phyloP scores from a whole-genome alignment of 2,888 invertebrate genomes.

The Drosophila helvetica region DNA sequence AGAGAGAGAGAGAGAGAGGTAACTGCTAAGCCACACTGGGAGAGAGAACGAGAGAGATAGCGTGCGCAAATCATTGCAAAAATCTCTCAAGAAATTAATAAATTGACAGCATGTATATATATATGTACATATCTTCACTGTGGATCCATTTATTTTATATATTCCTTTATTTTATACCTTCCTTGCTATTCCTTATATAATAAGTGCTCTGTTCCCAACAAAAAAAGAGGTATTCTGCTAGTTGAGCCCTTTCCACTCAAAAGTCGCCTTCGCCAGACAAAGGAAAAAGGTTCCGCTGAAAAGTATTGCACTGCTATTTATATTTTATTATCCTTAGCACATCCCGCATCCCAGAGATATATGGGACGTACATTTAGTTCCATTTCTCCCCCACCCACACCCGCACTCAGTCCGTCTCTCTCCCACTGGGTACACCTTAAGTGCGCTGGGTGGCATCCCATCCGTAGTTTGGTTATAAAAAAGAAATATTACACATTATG shows the following conservation, averaged over 20 bases:
- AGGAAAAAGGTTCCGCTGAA: slow-evolving; percentile 18
- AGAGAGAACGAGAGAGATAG: not conserved
- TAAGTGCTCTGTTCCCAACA: not conserved
- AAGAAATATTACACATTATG: slow-evolving; percentile 84
- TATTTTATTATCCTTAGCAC: slow-evolving; percentile 68
- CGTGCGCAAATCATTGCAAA: not conserved
- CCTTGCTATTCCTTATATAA: no score
- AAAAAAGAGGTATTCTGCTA: not conserved
- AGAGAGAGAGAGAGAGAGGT: not conserved
- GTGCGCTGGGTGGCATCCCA: slow-evolving; percentile 60
- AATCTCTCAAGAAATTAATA: not conserved
- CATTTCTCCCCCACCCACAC: slow-evolving; percentile 1
- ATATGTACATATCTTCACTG: no score
- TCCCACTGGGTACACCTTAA: slow-evolving; percentile 65
- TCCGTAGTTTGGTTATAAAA: slow-evolving; percentile 81
- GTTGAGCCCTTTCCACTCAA: not conserved
- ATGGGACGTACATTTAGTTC: slow-evolving; percentile 28
- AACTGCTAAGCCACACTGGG: not conserved
- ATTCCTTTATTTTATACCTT: no score
- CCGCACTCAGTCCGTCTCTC: not conserved
- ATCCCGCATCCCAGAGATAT: slow-evolving; percentile 21
- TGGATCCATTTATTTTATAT: no score
- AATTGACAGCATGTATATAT: no score
- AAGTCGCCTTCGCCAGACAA: slow-evolving; percentile 20
- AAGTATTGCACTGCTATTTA: slow-evolving; percentile 63